Base-by-base conservation (phyloP, 2,797 vertebrate genomes). In the Girardinus metallicus region DNA sequence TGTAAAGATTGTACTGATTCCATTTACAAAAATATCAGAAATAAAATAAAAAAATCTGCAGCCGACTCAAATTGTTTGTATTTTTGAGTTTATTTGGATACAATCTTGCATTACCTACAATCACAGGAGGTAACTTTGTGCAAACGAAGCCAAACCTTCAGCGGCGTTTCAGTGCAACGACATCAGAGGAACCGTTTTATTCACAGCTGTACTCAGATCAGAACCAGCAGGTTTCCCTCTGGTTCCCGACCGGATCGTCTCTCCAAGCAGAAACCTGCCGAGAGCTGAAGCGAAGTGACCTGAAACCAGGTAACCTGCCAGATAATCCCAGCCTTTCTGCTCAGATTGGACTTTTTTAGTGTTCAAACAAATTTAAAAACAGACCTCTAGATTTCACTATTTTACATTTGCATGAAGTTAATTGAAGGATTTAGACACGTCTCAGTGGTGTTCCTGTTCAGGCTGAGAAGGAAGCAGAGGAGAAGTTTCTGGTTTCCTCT, bases 161-260 rank as follows among this genome's bases (percentile, higher is more conserved):
- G 79, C 88, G 76, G 83, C 84, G 66, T 83, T 85, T 93, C 90
- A 94, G 93, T 94, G 88, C 91, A 93, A 84, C 4, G 26, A 11
- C 1, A 55, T 55, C 53, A n/a, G 53, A 55, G 74, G 73, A 91
- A 83, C 77, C 84, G 70, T 82, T 83, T 83, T 86, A 87, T 85
- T 91, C 95, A 96, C 95, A 96, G 96, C 51, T 83, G 26, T n/a
- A n/a, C 53, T n/a, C 21, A 2, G 23, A 55, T 1, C 53, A 55
- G 81, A 86, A 82, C 70, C 11, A 78, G 77, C 79, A 75, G 64
- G 66, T 7, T 76, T 74, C 66, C 78, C 76, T 73, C 81, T 88
- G 73, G 57, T 76, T 88, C 83, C 74, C 73, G 57, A 89, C 75
- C 29, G 75, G 76, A 85, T 84, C 55, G 79, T 76, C 74, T 73